Percentiles rank a stretch among this genome's conserved stretches.
Evolutionary conservation across 2,113 vertebrate genomes (phyloP).

Genomic region (Phylloscopus trochiloides): DNA sequence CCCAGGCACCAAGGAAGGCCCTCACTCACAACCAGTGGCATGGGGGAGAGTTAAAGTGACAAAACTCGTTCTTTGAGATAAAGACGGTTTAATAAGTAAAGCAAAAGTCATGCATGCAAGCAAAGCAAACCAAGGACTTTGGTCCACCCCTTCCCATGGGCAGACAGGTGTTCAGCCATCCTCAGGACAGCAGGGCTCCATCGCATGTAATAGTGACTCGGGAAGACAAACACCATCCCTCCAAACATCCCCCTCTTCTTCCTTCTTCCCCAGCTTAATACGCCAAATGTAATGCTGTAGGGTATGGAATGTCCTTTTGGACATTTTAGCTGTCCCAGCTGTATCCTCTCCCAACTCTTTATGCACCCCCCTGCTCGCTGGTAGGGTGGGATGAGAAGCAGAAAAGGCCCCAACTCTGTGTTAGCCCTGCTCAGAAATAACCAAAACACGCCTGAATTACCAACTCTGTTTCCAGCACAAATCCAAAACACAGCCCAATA

Average conservation of each 20-base stretch:
- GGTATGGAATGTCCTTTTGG: neutral
- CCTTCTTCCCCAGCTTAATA: neutral
- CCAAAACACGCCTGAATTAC: neutral
- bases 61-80: neutral
- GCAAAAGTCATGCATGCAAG: neutral
- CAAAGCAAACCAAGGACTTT: neutral
- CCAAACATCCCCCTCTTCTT: neutral
- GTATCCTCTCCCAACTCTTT: neutral
- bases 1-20: too few species aligned
- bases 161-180: neutral
- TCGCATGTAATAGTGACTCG: neutral
- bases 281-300: neutral
- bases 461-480: neutral
- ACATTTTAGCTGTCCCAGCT: neutral
- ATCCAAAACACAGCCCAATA: neutral
- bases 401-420: neutral
- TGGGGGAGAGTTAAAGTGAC: neutral
- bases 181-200: neutral
- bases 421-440: neutral
- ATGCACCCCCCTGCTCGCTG: rapidly evolving
- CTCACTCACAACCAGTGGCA: neutral
- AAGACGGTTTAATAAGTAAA: neutral
- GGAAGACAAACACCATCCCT: rapidly evolving
- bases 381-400: neutral
- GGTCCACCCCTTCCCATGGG: too few species aligned